Conservation (phyloP, 2,113 vertebrate genomes). For the Hemiprocne comata region DNA sequence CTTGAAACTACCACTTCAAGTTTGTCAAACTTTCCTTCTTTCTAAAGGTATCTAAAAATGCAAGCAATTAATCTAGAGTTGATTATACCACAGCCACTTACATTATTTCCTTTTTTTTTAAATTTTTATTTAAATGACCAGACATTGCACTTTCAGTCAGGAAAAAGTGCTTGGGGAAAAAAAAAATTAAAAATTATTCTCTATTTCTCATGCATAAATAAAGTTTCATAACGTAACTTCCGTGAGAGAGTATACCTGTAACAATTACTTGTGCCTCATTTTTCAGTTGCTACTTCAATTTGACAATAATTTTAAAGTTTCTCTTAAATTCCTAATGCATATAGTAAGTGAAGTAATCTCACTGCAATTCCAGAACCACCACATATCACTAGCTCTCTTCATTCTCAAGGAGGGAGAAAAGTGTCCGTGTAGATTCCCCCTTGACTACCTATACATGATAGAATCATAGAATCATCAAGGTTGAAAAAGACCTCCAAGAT, state of each 20-base stretch:
- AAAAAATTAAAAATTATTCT: neutral
- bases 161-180: neutral
- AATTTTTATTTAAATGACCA: neutral
- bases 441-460: neutral
- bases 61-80: neutral
- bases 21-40: neutral
- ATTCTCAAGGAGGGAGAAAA: neutral
- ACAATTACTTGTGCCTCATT: neutral
- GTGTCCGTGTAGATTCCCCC: neutral
- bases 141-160: neutral
- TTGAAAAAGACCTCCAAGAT: no score
- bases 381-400: neutral
- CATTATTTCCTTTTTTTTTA: neutral
- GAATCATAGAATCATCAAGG: no score
- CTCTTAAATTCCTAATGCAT: neutral
- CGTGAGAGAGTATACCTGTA: neutral
- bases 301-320: neutral
- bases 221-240: neutral
- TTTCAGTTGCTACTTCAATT: neutral
- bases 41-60: neutral
- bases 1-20: neutral
- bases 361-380: neutral
- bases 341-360: neutral
- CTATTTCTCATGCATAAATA: neutral
- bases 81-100: neutral